Base-by-base conservation (phyloP, 2,888 invertebrate species). In the Dasypogon diadema region DNA sequence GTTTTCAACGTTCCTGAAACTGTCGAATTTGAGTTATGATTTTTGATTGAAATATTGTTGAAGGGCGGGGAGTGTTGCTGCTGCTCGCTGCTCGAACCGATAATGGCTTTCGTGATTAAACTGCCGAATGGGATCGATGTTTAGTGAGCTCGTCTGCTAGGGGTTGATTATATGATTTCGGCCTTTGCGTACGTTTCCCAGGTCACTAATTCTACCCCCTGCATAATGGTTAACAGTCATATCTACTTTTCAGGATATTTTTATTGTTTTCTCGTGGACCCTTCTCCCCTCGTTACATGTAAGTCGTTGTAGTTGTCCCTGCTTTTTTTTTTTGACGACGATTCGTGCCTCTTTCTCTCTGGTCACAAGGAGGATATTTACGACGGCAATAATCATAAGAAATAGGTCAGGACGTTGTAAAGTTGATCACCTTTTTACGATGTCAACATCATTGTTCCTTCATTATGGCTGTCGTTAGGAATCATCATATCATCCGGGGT, bases 11-110 rank as follows among this genome's bases (percentile, higher is more conserved):
- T 75, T 74, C 63, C 74, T 72, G 26, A 37, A 68, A 54, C 60
- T 76, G 77, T 77, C 77, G 70, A 74, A 74, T 51, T 63, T 77
- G 77, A 77, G 73, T 77, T 77, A 77, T 76, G 77, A 77, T 75
- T 75, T 76, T 74, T 77, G 77, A 77, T 77, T 77, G 77, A 77
- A 77, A 76, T 77, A 77, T 77, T 77, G 75, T 77, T 55, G 54
- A 46, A 68, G 30, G 70, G 70, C 1, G 12, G 46, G 14, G 30
- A 21, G 51, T n/a, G 24, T 21, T 16, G 26, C n/a, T n/a, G n/a
- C n/a, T n/a, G n/a, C n/a, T n/a, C n/a, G n/a, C n/a, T n/a, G n/a
- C 21, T 30, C 42, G n/a, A 18, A 22, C 30, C 60, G 46, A 37
- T 74, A 70, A 77, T 68, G 74, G 58, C 70, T 24, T 58, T 65